Conservation (phyloP, 2,113 vertebrate species). For the Theristicus caerulescens region DNA sequence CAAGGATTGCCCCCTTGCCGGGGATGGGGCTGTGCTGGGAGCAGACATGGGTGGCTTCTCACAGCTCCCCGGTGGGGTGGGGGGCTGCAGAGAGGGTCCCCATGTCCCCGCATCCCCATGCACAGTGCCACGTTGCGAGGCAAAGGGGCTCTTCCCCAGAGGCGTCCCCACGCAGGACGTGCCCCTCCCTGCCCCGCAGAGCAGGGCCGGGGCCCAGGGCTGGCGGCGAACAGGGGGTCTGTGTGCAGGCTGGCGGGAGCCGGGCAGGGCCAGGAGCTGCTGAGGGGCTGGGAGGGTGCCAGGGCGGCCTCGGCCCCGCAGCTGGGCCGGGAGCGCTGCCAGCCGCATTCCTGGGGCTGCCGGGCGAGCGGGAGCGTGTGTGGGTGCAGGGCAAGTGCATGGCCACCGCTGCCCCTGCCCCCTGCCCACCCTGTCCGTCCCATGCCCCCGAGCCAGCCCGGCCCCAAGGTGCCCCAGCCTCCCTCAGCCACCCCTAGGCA, state of each 20-base stretch:
- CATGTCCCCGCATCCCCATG: neutral
- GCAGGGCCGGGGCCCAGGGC: neutral
- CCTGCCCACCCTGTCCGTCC: fast-evolving
- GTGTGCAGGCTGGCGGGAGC: neutral
- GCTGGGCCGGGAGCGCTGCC: conserved; percentile 43
- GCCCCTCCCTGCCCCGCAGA: neutral
- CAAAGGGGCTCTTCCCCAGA: neutral
- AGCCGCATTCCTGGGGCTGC: conserved; percentile 38
- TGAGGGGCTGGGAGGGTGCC: neutral
- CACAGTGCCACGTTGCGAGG: neutral
- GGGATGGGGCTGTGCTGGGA: neutral
- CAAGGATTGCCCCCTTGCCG: fast-evolving
- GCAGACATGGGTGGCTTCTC: neutral
- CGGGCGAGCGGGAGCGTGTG: neutral
- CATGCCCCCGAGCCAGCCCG: fast-evolving
- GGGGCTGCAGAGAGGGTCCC: neutral
- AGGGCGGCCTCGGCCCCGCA: neutral
- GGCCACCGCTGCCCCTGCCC: neutral
- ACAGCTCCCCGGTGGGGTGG: fast-evolving
- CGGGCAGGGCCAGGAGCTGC: neutral
- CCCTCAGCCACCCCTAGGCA: neutral
- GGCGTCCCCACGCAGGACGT: fast-evolving
- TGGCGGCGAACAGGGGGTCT: neutral
- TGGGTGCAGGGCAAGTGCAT: neutral
- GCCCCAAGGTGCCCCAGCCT: neutral